Percentiles rank a stretch among this genome's conserved stretches.
Evolutionary conservation across 2,888 invertebrate genomes (phyloP).

Genomic region (Himalopsyche japonica): DNA sequence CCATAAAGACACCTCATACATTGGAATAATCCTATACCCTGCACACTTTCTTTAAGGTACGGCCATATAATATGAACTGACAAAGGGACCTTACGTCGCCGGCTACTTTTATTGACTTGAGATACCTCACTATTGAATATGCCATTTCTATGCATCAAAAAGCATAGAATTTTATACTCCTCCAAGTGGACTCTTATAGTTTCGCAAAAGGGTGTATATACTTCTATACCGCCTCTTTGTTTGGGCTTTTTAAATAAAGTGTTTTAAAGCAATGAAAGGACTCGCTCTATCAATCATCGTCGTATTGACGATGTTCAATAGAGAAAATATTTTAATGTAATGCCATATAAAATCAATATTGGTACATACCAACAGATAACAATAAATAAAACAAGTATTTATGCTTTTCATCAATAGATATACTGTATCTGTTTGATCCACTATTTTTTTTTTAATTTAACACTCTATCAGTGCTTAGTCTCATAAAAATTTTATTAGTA

Average conservation of each 20-base stretch:
- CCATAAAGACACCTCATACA: not conserved
- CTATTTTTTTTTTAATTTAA: no score
- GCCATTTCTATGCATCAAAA: constrained; percentile 33
- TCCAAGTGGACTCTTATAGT: not conserved
- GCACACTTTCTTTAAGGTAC: not conserved
- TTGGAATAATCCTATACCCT: not conserved
- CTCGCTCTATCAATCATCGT: no score
- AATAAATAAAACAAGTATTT: no score
- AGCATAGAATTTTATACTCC: constrained; percentile 20
- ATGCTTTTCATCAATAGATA: no score
- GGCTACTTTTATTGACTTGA: constrained; percentile 14
- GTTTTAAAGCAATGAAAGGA: not conserved
- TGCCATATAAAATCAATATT: no score
- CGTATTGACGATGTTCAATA: no score
- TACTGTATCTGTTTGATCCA: no score
- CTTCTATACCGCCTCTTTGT: not conserved
- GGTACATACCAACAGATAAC: no score
- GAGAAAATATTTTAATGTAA: no score
- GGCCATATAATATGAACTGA: not conserved
- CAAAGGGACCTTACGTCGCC: not conserved
- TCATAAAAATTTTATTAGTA: no score
- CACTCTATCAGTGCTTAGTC: no score
- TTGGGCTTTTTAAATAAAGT: not conserved
- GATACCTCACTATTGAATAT: constrained; percentile 30
- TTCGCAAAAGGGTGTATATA: not conserved